Base-by-base conservation (phyloP, 2,888 invertebrate genomes). In the Mesorhabditis belari region DNA sequence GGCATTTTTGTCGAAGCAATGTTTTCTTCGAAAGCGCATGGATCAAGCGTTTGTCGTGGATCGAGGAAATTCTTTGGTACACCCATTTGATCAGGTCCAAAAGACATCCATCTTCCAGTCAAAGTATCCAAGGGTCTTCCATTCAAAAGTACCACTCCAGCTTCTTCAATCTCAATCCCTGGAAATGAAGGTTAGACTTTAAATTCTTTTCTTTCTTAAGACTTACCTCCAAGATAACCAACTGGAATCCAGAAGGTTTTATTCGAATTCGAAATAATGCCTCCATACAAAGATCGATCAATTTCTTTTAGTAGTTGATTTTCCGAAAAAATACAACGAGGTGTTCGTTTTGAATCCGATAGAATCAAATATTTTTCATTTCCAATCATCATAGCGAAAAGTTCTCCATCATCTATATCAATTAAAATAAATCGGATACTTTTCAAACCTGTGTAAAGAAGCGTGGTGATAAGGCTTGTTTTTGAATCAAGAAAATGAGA, bases 41-140 rank as follows among this genome's bases (percentile, higher is more conserved):
- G 44, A 35, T 35, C 44, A 35, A 35, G 12, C 12, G n/a, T n/a
- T 35, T 9, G 12, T 35, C 44, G 44, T 17, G 44, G 12, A 35
- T 35, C 44, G 12, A 35, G n/a, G 12, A 35, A 35, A 9, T 9
- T 35, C n/a, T n/a, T 35, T 35, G 44, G 44, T n/a, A 35, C 12
- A 9, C n/a, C n/a, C 2, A 35, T 9, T 49, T 62, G 49, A 5
- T 56, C 51, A 3, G 64, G 58, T 4, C 65, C 62, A 49, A 67
- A 60, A n/a, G 66, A 64, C 60, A 69, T 57, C 27, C 65, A 70
- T 19, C 70, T 59, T 26, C 67, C 68, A 26, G 61, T 55, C 21
- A 61, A 2, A n/a, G 61, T 49, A 50, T 70, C 70, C 44, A 66
- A 57, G 12, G 70, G 68, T 19, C 70, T 24, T 12, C 67, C 67